A percentile compares a stretch with the other conserved stretches of the same genome.
Evolutionary conservation across 2,797 vertebrate genomes (phyloP).

Genomic region (Lateolabrax maculatus): DNA sequence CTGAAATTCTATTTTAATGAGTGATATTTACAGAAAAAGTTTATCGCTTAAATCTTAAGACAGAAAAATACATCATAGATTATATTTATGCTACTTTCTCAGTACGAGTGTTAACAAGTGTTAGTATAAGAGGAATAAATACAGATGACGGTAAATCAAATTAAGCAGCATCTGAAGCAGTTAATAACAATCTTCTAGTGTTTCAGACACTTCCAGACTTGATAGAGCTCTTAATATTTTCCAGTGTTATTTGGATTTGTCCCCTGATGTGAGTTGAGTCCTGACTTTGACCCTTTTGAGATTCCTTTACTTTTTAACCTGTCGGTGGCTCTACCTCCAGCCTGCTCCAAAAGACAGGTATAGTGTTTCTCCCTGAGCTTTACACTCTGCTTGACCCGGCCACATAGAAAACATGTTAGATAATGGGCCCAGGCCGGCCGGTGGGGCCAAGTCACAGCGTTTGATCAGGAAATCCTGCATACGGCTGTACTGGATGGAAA

Average conservation of each 20-base stretch:
- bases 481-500: slow-evolving; percentile 92
- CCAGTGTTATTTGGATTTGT: slow-evolving; percentile 62
- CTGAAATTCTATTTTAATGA: slow-evolving; percentile 8
- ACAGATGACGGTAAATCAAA: slow-evolving; percentile 16
- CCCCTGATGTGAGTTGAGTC: slow-evolving; percentile 64
- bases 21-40: neutral
- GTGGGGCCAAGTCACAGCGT: slow-evolving; percentile 89
- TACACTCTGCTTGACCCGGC: slow-evolving; percentile 94
- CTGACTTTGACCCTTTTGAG: slow-evolving; percentile 71
- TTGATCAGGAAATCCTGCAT: slow-evolving; percentile 95
- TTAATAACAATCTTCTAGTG: slow-evolving; percentile 35
- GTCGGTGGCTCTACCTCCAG: slow-evolving; percentile 72
- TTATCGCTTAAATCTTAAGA: neutral
- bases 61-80: neutral
- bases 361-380: slow-evolving; percentile 94
- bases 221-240: slow-evolving; percentile 52
- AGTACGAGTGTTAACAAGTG: neutral
- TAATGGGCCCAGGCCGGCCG: slow-evolving; percentile 86
- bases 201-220: slow-evolving; percentile 41
- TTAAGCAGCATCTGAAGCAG: slow-evolving; percentile 15
- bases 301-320: slow-evolving; percentile 72
- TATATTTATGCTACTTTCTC: neutral
- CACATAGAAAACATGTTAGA: slow-evolving; percentile 95
- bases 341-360: slow-evolving; percentile 82
- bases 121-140: slow-evolving; percentile 10